Percentiles rank a stretch among this genome's conserved stretches.
Conservation (phyloP, 1,140 invertebrate genomes). For the Episyrphus balteatus region DNA sequence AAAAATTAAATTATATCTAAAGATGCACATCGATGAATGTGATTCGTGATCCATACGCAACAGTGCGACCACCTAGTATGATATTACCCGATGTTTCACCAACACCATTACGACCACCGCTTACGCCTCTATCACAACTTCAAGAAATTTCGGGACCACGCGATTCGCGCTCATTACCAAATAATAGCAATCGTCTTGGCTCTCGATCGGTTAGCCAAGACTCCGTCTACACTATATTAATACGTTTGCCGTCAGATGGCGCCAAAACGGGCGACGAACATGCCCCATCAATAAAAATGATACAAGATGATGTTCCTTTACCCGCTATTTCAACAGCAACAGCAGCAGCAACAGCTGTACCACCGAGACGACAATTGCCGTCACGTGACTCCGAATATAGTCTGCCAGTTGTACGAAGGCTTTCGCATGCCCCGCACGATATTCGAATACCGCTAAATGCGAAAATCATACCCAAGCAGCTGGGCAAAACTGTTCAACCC, state of each 20-base stretch:
- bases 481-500: slow-evolving; percentile 49
- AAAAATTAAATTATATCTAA: slow-evolving; percentile 6
- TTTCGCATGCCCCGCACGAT: slow-evolving; percentile 66
- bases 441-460: slow-evolving; percentile 71
- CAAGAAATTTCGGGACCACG: slow-evolving; percentile 36
- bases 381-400: slow-evolving; percentile 34
- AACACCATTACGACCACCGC: slow-evolving; percentile 27
- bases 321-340: slow-evolving; percentile 11
- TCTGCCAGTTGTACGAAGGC: slow-evolving; percentile 43
- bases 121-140: slow-evolving; percentile 25
- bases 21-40: slow-evolving; percentile 72
- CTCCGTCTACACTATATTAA: slow-evolving; percentile 85
- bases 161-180: slow-evolving; percentile 44
- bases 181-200: slow-evolving; percentile 23
- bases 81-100: slow-evolving; percentile 34
- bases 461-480: slow-evolving; percentile 72
- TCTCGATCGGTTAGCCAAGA: slow-evolving; percentile 55
- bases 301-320: slow-evolving; percentile 55
- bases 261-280: slow-evolving; percentile 34
- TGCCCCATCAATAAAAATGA: slow-evolving; percentile 74
- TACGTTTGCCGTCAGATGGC: slow-evolving; percentile 61
- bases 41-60: slow-evolving; percentile 56
- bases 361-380: slow-evolving; percentile 22
- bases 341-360: slow-evolving; percentile 12
- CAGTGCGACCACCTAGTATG: slow-evolving; percentile 32